Conservation (phyloP, 1,140 invertebrate species). For the Drosophila lacteicornis region DNA sequence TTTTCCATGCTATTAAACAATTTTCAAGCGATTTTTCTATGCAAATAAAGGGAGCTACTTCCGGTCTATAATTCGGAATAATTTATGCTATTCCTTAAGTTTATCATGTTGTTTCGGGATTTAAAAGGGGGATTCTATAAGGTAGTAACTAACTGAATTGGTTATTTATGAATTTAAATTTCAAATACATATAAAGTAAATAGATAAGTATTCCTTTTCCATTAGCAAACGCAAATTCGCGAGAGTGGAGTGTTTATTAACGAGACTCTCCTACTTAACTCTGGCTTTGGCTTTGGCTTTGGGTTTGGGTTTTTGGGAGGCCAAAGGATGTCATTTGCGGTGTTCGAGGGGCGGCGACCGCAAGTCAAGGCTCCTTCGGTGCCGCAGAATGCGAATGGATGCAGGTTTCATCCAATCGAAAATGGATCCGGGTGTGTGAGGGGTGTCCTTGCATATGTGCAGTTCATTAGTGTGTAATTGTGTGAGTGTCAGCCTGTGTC, state of each 20-base stretch:
- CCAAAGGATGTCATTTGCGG: slow-evolving; percentile 39
- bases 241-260: slow-evolving; percentile 22
- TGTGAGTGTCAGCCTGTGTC: neutral
- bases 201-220: neutral
- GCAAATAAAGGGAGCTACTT: neutral
- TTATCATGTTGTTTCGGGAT: too few species aligned
- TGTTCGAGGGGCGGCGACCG: slow-evolving; percentile 8
- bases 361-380: slow-evolving; percentile 24
- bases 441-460: slow-evolving; percentile 8
- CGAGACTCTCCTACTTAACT: slow-evolving; percentile 5
- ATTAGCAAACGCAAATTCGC: slow-evolving; percentile 7
- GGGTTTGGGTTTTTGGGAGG: neutral
- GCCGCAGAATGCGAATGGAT: slow-evolving; percentile 29
- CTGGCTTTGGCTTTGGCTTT: neutral
- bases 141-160: too few species aligned
- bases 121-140: too few species aligned
- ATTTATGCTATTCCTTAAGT: neutral
- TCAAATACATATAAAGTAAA: too few species aligned
- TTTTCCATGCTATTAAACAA: slow-evolving; percentile 54
- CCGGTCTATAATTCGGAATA: neutral
- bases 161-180: too few species aligned
- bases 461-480: slow-evolving; percentile 71
- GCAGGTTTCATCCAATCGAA: slow-evolving; percentile 1
- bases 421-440: neutral
- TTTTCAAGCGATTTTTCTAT: slow-evolving; percentile 17